These are phyloP conservation scores for Porites cylindrica DNA, from an alignment of 92 coral and sea anemone species.

Conservation along the genomic window DNA sequence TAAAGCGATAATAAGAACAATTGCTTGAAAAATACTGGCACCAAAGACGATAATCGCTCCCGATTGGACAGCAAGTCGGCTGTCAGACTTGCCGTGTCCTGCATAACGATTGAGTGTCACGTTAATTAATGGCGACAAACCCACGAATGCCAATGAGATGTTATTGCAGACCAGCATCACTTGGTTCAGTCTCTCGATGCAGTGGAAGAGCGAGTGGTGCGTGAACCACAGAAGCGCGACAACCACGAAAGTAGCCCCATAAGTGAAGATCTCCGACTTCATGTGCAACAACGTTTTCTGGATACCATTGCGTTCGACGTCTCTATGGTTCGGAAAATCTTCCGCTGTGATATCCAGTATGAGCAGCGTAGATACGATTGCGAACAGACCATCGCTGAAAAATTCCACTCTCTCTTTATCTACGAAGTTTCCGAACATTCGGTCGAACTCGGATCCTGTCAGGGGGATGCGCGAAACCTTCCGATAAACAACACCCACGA, in stretches of 20 bases:
- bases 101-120: conserved; percentile 86
- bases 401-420: conserved; percentile 97
- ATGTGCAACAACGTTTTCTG: conserved; percentile 66
- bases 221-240: conserved; percentile 95
- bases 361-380: conserved; percentile 95
- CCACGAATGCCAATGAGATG: conserved; percentile 91
- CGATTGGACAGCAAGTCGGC: conserved; percentile 78
- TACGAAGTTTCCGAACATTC: conserved; percentile 89
- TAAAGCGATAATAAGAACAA: conserved; percentile 82
- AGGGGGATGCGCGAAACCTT: conserved; percentile 68
- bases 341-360: conserved; percentile 95
- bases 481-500: conserved; percentile 83
- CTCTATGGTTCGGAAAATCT: conserved; percentile 76
- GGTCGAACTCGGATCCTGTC: conserved; percentile 79
- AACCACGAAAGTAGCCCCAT: conserved; percentile 89
- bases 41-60: conserved; percentile 84
- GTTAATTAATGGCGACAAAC: conserved; percentile 85
- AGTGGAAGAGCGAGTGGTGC: conserved; percentile 94
- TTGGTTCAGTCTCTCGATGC: conserved; percentile 88
- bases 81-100: conserved; percentile 54
- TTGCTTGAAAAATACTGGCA: conserved; percentile 84
- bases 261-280: conserved; percentile 88
- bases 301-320: conserved; percentile 75
- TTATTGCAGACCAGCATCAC: conserved; percentile 92
- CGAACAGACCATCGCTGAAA: conserved; percentile 97